Percentiles rank a stretch among this genome's conserved stretches.
Evolutionary conservation across 2,113 vertebrate species (phyloP).

Genomic region (Todiramphus chloris): DNA sequence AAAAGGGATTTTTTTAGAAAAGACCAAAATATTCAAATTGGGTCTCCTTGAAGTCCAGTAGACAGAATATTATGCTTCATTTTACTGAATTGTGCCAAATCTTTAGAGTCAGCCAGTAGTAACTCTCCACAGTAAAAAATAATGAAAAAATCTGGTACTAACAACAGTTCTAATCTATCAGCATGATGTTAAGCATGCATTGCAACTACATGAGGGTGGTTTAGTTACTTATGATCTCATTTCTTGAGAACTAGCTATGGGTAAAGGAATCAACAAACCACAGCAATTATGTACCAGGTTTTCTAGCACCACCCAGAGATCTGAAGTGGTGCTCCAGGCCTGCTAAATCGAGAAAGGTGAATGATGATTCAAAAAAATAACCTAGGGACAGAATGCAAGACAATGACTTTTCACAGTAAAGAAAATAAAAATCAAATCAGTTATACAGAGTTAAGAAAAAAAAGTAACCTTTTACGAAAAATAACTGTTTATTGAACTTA

Average conservation of each 20-base stretch:
- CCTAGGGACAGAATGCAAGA: slow-evolving; percentile 84
- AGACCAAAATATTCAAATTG: background rate
- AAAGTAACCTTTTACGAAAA: slow-evolving; percentile 40
- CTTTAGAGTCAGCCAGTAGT: slow-evolving; percentile 70
- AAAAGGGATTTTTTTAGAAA: background rate
- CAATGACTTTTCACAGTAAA: slow-evolving; percentile 73
- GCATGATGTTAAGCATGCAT: slow-evolving; percentile 67
- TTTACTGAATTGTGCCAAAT: slow-evolving; percentile 64
- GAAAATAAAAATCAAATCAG: slow-evolving; percentile 50
- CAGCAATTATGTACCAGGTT: slow-evolving; percentile 81
- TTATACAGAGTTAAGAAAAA: slow-evolving; percentile 65
- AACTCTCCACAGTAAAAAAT: slow-evolving; percentile 35
- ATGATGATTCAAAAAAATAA: slow-evolving; percentile 93
- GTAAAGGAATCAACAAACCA: slow-evolving; percentile 64
- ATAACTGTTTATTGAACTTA: slow-evolving; percentile 61
- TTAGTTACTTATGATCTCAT: slow-evolving; percentile 60
- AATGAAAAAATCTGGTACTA: slow-evolving; percentile 54
- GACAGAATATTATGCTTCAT: background rate
- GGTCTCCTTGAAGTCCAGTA: background rate
- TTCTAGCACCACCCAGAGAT: slow-evolving; percentile 85
- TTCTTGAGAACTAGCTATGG: slow-evolving; percentile 63
- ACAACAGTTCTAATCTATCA: slow-evolving; percentile 68
- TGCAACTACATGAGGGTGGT: slow-evolving; percentile 53
- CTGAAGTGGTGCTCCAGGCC: slow-evolving; percentile 87
- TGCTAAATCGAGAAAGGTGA: slow-evolving; percentile 93